Evolutionary conservation across 2,113 vertebrate species (phyloP).

Genomic region (Onychorhynchus coronatus): DNA sequence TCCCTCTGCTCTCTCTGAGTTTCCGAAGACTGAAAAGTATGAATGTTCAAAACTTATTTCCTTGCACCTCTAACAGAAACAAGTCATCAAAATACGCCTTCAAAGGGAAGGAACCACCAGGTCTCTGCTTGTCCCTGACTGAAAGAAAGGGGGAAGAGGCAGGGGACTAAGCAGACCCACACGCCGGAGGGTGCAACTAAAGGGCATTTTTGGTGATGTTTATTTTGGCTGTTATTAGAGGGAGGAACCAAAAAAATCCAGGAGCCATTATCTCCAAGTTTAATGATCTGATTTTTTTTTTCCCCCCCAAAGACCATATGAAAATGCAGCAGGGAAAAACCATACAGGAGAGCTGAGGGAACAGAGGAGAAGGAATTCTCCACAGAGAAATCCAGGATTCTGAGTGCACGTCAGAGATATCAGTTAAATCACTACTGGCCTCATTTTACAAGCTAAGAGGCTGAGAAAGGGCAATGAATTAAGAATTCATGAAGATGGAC

Average conservation of each 20-base stretch:
- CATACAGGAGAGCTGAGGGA: background rate
- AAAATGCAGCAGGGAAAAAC: background rate
- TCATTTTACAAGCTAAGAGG: conserved; percentile 55
- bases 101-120: background rate
- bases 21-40: background rate
- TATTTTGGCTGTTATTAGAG: background rate
- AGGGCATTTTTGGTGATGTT: background rate
- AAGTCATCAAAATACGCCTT: background rate
- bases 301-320: background rate
- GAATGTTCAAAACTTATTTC: background rate
- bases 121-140: background rate
- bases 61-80: background rate
- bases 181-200: background rate
- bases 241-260: background rate
- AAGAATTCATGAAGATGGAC: conserved; percentile 56
- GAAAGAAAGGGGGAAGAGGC: background rate
- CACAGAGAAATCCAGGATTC: background rate
- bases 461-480: conserved; percentile 63
- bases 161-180: background rate
- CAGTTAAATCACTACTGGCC: conserved; percentile 32
- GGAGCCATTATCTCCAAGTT: conserved; percentile 5
- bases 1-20: background rate
- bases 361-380: background rate
- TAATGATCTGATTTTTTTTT: background rate
- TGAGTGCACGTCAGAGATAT: background rate